Evolutionary conservation across 1,140 invertebrate genomes (phyloP), one percentile per base, ranked within the genome.

Genomic region (Sweltsa coloradensis): DNA sequence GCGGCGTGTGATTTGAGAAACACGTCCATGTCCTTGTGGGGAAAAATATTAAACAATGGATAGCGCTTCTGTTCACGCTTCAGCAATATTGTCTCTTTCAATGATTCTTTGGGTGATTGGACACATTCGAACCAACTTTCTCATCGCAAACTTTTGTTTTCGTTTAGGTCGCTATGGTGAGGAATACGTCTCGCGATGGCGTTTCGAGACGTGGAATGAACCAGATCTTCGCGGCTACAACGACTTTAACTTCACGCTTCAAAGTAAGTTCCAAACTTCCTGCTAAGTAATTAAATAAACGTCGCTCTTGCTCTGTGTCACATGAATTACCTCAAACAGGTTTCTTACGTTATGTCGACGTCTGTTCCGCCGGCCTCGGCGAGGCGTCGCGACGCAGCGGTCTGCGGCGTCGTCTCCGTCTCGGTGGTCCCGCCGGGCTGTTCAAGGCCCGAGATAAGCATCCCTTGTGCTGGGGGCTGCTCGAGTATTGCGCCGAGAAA

Each of bases 171-270:
- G 54, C 26, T 68, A 65, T 51, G 69, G 69, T 1, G 46, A 54
- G 4, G 49, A 57, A 16, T 55, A 60, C 16, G 43, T 72, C 9
- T 47, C 53, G 37, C 61, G 61, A 42, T 72, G 70, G 70, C 61
- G 60, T 42, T 72, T 70, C 55, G 70, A 72, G 47, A 62, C 66
- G 0, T 71, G 69, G 70, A 72, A 72, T 52, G 70, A 72, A 55
- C 70, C 70, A 3, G 70, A 72, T 56, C 51, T 71, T 14, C 55
- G 50, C 34, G 57, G 39, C 14, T 72, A 71, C 45, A 72, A 72
- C 45, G 53, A 56, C 24, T 52, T 71, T 3, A 70, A 72, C 53
- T 65, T 70, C 22, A 64, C 66, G n/a, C 34, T 61, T n/a, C 5
- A 49, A 49, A 57, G 63, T 67, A 52, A 54, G 43, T 41, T 45